Evolutionary conservation across 2,888 invertebrate species (phyloP).

Genomic region (Altica lythri): DNA sequence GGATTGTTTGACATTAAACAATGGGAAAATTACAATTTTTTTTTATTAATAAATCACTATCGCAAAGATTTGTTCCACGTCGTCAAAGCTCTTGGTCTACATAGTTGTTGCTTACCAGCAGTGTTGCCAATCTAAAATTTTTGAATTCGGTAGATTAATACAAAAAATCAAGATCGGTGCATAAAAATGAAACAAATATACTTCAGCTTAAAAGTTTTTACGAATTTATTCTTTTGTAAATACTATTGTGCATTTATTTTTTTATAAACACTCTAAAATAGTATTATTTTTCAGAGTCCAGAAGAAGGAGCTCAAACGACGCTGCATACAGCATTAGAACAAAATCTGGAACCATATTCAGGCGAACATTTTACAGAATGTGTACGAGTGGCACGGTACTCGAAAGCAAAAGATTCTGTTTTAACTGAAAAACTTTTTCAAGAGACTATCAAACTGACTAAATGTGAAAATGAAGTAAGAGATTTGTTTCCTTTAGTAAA

Average conservation of each 20-base stretch:
- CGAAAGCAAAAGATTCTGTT: conserved; percentile 18
- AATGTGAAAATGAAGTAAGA: conserved; percentile 13
- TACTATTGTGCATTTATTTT: neutral
- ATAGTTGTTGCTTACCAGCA: too few species aligned
- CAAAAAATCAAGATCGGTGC: too few species aligned
- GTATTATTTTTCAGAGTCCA: conserved; percentile 31
- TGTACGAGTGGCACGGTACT: conserved; percentile 23
- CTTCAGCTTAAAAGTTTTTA: too few species aligned
- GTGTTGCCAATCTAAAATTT: too few species aligned
- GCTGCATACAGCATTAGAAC: conserved; percentile 34
- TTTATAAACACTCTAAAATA: neutral
- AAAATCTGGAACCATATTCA: conserved; percentile 33
- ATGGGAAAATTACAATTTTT: too few species aligned
- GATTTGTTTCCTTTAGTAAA: neutral
- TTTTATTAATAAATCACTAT: too few species aligned
- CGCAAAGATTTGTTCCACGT: too few species aligned
- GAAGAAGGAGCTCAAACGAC: conserved; percentile 41
- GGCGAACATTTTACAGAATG: conserved; percentile 40
- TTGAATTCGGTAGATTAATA: too few species aligned
- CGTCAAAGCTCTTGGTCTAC: too few species aligned
- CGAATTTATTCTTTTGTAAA: too few species aligned
- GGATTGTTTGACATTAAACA: too few species aligned
- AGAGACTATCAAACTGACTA: conserved; percentile 31
- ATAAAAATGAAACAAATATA: too few species aligned
- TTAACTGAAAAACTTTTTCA: conserved; percentile 33